A percentile compares a stretch with the other conserved stretches of the same genome.
Evolutionary conservation across 2,888 invertebrate genomes (phyloP).

Genomic region (Eucriotettix oculatus): DNA sequence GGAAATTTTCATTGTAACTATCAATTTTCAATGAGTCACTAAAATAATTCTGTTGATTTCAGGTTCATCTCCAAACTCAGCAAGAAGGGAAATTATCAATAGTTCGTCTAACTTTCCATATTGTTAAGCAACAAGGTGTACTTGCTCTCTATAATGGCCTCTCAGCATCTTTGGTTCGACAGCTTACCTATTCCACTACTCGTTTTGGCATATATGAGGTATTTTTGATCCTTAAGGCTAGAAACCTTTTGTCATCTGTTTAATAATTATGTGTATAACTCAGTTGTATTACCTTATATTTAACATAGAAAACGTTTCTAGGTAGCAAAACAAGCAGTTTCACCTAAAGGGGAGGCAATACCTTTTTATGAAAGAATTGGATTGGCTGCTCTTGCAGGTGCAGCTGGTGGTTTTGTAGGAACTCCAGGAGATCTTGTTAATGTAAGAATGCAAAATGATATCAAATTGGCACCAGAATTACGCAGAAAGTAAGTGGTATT

Average conservation of each 20-base stretch:
- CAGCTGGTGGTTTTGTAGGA: constrained; percentile 80
- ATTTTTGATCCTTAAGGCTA: constrained; percentile 1
- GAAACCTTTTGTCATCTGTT: no score
- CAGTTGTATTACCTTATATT: background rate
- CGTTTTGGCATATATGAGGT: constrained; percentile 60
- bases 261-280: background rate
- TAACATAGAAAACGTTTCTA: constrained; percentile 6
- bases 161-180: constrained; percentile 81
- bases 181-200: constrained; percentile 89
- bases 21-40: no score
- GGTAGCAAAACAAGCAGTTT: constrained; percentile 22
- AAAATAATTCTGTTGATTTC: constrained; percentile 4
- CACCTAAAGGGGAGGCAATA: constrained; percentile 35
- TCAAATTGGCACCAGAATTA: constrained; percentile 69
- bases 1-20: no score
- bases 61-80: constrained; percentile 90
- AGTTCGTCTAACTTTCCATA: constrained; percentile 49
- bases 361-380: constrained; percentile 46
- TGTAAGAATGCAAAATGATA: constrained; percentile 98
- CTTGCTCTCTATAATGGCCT: constrained; percentile 90
- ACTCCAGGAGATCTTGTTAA: constrained; percentile 96
- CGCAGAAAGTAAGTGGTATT: constrained; percentile 70
- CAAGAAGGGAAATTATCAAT: constrained; percentile 69
- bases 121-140: constrained; percentile 67
- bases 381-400: constrained; percentile 71